A percentile compares a stretch with the other conserved stretches of the same genome.
Evolutionary conservation across 1,140 invertebrate species (phyloP).

Genomic region (Trichonephila clavata): DNA sequence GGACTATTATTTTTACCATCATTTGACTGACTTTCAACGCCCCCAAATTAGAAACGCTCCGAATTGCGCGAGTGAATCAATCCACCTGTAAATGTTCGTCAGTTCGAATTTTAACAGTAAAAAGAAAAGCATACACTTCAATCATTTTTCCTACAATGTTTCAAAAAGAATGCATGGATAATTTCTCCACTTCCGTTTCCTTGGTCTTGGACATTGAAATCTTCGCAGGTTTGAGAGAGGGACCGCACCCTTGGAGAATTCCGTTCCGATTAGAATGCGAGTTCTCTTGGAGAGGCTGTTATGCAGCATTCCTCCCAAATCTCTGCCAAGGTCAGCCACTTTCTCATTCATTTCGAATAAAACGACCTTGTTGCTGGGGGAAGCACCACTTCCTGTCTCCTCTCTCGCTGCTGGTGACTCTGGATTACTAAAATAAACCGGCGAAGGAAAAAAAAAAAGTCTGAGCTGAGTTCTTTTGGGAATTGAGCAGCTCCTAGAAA

Average conservation of each 20-base stretch:
- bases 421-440: not conserved
- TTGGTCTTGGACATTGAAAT: not conserved
- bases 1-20: too few relatives aligned
- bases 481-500: not conserved
- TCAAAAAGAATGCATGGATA: not conserved
- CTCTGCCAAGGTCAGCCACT: conserved; percentile 59
- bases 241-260: conserved; percentile 44
- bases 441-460: not conserved
- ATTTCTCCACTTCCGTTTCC: not conserved
- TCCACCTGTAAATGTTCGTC: too few relatives aligned
- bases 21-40: too few relatives aligned
- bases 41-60: too few relatives aligned
- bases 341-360: conserved; percentile 25
- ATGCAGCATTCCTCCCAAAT: conserved; percentile 62
- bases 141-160: not conserved
- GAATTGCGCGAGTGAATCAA: too few relatives aligned
- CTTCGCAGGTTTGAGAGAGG: not conserved
- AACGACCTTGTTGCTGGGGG: conserved; percentile 52
- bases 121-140: too few relatives aligned
- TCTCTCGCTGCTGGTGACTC: conserved; percentile 24
- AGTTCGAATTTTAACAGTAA: too few relatives aligned
- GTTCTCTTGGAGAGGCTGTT: not conserved
- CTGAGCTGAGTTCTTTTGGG: not conserved
- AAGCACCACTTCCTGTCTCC: conserved; percentile 64
- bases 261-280: conserved; percentile 43